A percentile compares a stretch with the other conserved stretches of the same genome.
Conservation (phyloP, 2,888 invertebrate genomes). For the Ariolimax columbianus region DNA sequence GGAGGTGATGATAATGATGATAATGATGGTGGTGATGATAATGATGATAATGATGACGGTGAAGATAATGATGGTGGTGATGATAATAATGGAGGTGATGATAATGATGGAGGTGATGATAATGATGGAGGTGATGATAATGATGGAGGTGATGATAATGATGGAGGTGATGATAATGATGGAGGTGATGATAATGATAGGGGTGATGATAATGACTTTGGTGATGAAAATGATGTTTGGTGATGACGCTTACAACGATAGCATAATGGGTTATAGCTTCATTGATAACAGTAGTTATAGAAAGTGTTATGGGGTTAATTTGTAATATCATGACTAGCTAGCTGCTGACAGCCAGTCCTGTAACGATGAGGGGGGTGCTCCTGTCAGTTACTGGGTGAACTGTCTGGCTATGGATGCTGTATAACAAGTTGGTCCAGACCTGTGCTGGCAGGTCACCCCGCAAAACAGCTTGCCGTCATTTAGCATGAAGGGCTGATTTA, state of each 20-base stretch:
- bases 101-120: not conserved
- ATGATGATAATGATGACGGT: not conserved
- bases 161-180: not conserved
- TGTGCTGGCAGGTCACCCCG: slow-evolving; percentile 65
- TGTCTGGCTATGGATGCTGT: slow-evolving; percentile 55
- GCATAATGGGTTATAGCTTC: not conserved
- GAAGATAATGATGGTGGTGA: not conserved
- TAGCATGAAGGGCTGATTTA: slow-evolving; percentile 70
- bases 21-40: too few species aligned
- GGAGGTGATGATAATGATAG: not conserved
- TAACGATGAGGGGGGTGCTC: not conserved
- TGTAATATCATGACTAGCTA: too few species aligned
- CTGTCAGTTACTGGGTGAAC: not conserved
- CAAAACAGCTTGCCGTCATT: slow-evolving; percentile 69
- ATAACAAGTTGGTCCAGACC: slow-evolving; percentile 45
- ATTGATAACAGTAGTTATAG: not conserved
- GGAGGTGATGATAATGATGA: too few species aligned
- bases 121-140: not conserved
- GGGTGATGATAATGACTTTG: not conserved
- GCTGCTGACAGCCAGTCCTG: not conserved
- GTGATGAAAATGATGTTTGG: not conserved
- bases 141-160: not conserved
- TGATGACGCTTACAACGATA: not conserved
- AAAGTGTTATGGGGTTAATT: not conserved
- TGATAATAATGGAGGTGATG: not conserved